A percentile compares a stretch with the other conserved stretches of the same genome.
Evolutionary conservation across 92 coral and sea anemone genomes (phyloP).

Genomic region (Palythoa grandiflora): DNA sequence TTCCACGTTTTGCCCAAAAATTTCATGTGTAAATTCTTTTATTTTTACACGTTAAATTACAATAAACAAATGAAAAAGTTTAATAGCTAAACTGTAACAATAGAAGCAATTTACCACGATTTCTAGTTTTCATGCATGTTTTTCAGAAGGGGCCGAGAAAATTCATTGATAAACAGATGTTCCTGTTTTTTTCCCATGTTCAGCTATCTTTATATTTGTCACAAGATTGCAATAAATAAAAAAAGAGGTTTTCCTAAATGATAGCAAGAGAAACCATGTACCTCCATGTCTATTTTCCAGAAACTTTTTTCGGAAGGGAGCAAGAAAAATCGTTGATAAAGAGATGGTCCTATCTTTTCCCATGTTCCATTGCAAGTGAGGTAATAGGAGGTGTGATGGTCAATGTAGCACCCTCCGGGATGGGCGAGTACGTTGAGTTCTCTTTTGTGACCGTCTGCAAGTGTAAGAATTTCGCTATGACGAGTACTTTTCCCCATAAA

Average conservation of each 20-base stretch:
- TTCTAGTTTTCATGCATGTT: too few relatives aligned
- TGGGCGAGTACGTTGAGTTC: neutral
- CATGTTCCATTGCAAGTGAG: slow-evolving; percentile 33
- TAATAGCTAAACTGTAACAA: too few relatives aligned
- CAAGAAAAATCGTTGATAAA: neutral
- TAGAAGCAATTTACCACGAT: too few relatives aligned
- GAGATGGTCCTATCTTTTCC: neutral
- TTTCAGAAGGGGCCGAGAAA: too few relatives aligned
- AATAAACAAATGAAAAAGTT: too few relatives aligned
- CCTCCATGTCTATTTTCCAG: neutral
- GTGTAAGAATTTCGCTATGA: neutral
- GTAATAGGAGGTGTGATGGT: slow-evolving; percentile 1
- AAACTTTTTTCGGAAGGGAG: neutral
- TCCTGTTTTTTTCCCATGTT: too few relatives aligned
- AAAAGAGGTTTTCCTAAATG: neutral
- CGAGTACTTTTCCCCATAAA: neutral
- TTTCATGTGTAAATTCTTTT: too few relatives aligned
- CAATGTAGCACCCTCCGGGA: neutral
- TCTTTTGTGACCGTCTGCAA: neutral
- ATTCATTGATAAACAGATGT: too few relatives aligned
- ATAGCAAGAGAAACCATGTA: neutral
- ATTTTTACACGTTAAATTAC: too few relatives aligned
- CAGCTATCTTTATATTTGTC: too few relatives aligned
- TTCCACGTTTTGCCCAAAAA: too few relatives aligned
- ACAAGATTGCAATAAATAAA: neutral